phyloP scores from a whole-genome alignment of 2,888 invertebrate species.

The Exocentrus adspersus region DNA sequence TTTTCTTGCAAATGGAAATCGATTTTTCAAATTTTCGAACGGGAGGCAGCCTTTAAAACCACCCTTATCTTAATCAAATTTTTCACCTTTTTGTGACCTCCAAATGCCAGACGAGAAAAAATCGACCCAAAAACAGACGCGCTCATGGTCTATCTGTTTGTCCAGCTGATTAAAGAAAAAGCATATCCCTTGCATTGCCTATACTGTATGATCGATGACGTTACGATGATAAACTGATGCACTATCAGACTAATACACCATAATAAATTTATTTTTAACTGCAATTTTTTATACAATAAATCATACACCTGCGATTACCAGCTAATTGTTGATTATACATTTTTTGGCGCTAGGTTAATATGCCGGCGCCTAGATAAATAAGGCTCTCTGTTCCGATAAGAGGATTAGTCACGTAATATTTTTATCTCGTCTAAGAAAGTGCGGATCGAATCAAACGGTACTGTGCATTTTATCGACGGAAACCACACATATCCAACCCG shows the following conservation, averaged over 20 bases:
- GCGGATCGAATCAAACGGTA: neutral
- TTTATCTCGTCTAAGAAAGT: neutral
- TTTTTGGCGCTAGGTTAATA: constrained; percentile 1
- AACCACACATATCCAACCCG: neutral
- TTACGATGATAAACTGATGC: neutral
- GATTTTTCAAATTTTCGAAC: too few species aligned
- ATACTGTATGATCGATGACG: too few species aligned
- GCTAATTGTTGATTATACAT: neutral
- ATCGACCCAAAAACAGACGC: too few species aligned
- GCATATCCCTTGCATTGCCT: too few species aligned
- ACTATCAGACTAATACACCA: neutral
- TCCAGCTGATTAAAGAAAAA: too few species aligned
- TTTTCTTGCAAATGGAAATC: too few species aligned
- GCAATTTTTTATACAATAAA: neutral
- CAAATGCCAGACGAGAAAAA: too few species aligned
- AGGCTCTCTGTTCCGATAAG: neutral
- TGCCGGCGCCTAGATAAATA: neutral
- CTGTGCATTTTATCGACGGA: neutral
- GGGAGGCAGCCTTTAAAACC: too few species aligned
- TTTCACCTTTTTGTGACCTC: too few species aligned
- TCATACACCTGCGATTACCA: neutral
- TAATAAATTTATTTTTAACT: neutral
- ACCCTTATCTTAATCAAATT: too few species aligned
- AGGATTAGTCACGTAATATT: neutral
- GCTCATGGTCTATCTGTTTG: too few species aligned